Evolutionary conservation across 2,113 vertebrate genomes (phyloP), one percentile per base, ranked within the genome.

Genomic region (Benitochromis conjunctus): DNA sequence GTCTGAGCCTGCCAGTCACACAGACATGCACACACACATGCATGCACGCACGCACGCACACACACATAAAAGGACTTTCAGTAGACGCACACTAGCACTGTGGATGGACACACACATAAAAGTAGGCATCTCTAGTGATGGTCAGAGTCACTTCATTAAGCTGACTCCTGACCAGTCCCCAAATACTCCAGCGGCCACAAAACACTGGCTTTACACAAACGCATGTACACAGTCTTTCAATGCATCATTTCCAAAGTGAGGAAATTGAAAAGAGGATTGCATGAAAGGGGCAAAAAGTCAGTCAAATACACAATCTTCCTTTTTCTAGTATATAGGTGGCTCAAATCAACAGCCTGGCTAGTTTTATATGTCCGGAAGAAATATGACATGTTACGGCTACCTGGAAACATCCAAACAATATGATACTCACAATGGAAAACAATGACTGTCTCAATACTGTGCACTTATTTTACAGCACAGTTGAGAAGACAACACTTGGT

Each of bases 91-190:
- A 81, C 84, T 57, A 56, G 26, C 7, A 55, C 58, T 77, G 43
- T 74, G 83, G 85, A 91, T 55, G 82, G 82, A 90, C 90, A 81
- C 88, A 87, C 90, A 86, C 6, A 81, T 88, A 76, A 78, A 34
- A 7, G 19, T 86, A 87, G 76, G 76, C 84, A 90, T 92, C 90
- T 91, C 77, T 82, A 80, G 92, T 91, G 96, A 97, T 96, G 97
- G 96, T 97, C 97, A 97, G 97, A 95, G 95, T 96, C 96, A 97
- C 96, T 97, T 98, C 97, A 97, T 97, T 98, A 98, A 97, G 96
- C 97, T 97, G 97, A 98, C 97, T 96, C 91, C 94, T 96, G 96
- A 97, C 96, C 95, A 88, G 93, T 96, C 94, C 91, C 92, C 90
- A 93, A 95, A 94, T 92, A 95, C 91, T 91, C 81, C 13, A 84